These are phyloP conservation scores for Panurus biarmicus DNA, from an alignment of 2,113 vertebrate genomes.

Conservation along the genomic window DNA sequence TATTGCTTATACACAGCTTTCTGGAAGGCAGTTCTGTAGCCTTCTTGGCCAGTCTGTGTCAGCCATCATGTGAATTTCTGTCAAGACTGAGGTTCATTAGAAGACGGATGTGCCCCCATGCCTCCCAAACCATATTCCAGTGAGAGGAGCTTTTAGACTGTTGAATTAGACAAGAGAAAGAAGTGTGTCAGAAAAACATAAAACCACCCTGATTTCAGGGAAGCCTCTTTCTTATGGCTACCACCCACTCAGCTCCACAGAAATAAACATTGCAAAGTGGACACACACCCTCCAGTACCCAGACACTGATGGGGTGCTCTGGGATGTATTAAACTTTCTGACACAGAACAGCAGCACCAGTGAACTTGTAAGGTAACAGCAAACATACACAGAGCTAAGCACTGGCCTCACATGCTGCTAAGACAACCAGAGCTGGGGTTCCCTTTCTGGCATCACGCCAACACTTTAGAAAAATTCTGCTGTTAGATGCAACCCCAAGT, in stretches of 20 bases:
- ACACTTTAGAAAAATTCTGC: neutral
- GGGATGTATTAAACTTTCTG: slow-evolving; percentile 31
- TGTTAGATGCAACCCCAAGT: neutral
- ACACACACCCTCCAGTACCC: neutral
- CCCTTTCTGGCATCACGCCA: neutral
- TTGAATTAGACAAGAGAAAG: neutral
- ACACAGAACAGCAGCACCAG: slow-evolving; percentile 34
- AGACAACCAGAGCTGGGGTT: slow-evolving; percentile 2
- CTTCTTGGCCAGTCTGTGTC: neutral
- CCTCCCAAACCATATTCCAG: neutral
- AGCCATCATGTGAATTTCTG: neutral
- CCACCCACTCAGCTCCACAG: neutral
- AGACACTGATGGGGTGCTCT: neutral
- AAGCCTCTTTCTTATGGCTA: neutral
- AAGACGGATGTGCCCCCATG: neutral
- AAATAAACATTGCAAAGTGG: slow-evolving; percentile 22
- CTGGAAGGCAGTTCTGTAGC: neutral
- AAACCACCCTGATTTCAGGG: neutral
- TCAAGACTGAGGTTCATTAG: neutral
- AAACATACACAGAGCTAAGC: slow-evolving; percentile 16
- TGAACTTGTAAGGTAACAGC: neutral
- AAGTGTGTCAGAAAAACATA: neutral
- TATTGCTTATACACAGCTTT: neutral
- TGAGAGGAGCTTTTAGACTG: neutral
- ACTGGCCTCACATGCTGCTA: neutral